Percentiles rank a stretch among this genome's conserved stretches.
phyloP scores from a whole-genome alignment of 2,888 invertebrate species.

The Saturnia japonica region DNA sequence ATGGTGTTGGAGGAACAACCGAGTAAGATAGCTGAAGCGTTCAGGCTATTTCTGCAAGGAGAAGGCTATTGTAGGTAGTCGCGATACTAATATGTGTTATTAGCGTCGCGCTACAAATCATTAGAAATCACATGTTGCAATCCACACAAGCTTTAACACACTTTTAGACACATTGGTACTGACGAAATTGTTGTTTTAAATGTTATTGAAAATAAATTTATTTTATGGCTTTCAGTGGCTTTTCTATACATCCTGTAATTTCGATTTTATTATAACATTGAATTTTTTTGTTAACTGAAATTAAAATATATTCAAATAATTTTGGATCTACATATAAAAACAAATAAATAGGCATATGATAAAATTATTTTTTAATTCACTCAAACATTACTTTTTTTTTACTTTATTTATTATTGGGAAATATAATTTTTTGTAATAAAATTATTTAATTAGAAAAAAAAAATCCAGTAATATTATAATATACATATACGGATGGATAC shows the following conservation, averaged over 20 bases:
- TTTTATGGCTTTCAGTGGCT: conserved; percentile 65
- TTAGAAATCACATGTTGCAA: conserved; percentile 76
- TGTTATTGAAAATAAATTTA: conserved; percentile 75
- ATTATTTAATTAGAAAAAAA: neutral
- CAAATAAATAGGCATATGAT: neutral
- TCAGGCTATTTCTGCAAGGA: conserved; percentile 98
- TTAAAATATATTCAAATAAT: neutral
- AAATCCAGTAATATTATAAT: neutral
- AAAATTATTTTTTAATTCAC: neutral
- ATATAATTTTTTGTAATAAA: too few relatives aligned
- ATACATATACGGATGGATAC: neutral
- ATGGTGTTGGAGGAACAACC: conserved; percentile 99
- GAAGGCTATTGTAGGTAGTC: conserved; percentile 95
- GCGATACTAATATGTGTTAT: conserved; percentile 38
- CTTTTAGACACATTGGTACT: conserved; percentile 74
- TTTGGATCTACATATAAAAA: neutral
- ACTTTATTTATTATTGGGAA: too few relatives aligned
- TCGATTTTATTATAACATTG: neutral
- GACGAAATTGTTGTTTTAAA: conserved; percentile 71
- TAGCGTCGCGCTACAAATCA: conserved; percentile 61
- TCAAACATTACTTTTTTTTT: neutral
- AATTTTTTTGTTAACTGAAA: neutral
- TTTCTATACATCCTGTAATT: conserved; percentile 24
- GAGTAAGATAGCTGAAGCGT: conserved; percentile 97
- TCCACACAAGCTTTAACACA: conserved; percentile 79